A percentile compares a stretch with the other conserved stretches of the same genome.
phyloP scores from a whole-genome alignment of 2,888 invertebrate species.

The Oscheius sp. region DNA sequence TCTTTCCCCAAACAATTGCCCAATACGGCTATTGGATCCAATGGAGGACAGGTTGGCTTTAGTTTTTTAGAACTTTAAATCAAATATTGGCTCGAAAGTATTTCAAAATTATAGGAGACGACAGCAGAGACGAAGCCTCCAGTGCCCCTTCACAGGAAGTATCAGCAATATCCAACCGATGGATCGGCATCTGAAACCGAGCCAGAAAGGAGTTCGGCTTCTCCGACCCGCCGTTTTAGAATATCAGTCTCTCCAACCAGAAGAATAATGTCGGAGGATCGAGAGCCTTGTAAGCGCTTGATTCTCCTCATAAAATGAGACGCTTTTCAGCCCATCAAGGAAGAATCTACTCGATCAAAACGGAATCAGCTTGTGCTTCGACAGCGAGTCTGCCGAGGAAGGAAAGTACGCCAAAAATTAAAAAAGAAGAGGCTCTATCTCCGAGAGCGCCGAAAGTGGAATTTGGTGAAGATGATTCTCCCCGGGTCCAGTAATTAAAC shows the following conservation, averaged over 20 bases:
- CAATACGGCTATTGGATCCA: conserved; percentile 18
- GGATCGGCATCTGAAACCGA: conserved; percentile 16
- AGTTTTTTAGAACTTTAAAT: too few relatives aligned
- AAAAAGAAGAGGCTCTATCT: conserved; percentile 32
- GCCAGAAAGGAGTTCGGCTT: conserved; percentile 19
- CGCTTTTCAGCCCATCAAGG: conserved; percentile 13
- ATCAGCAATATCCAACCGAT: conserved; percentile 15
- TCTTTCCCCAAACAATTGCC: conserved; percentile 8
- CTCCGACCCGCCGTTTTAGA: conserved; percentile 60
- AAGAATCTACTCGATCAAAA: conserved; percentile 25
- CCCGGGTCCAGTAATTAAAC: conserved; percentile 44
- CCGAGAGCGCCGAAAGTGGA: conserved; percentile 63
- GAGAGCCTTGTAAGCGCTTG: conserved; percentile 28
- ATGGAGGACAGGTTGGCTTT: neutral
- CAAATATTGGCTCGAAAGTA: too few relatives aligned
- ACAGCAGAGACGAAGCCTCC: conserved; percentile 17
- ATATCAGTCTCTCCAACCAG: conserved; percentile 68
- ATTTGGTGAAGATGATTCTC: conserved; percentile 67
- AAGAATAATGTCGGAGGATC: conserved; percentile 40
- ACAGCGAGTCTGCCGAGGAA: conserved; percentile 7
- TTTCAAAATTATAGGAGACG: neutral
- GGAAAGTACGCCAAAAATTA: conserved; percentile 8
- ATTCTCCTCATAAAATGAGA: neutral
- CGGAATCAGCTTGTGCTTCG: conserved; percentile 26
- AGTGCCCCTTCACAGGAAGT: conserved; percentile 27